phyloP scores from a whole-genome alignment of 2,797 vertebrate genomes.

The Neosalanx taihuensis region DNA sequence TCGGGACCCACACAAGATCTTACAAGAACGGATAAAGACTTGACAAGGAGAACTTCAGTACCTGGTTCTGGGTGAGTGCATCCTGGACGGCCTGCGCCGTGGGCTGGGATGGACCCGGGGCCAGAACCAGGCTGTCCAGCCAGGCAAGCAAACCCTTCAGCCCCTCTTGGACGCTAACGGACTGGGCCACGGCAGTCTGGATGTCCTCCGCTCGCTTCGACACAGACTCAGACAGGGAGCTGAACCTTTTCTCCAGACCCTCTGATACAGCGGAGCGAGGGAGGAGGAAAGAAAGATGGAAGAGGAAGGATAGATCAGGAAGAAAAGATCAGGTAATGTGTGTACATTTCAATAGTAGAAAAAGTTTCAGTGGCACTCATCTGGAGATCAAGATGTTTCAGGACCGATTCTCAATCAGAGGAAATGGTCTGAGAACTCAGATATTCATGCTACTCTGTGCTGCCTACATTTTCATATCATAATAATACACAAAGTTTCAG shows the following conservation, averaged over 20 bases:
- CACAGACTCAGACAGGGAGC: conserved; percentile 80
- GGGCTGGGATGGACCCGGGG: conserved; percentile 68
- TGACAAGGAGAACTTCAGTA: conserved; percentile 42
- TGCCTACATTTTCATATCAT: too few species aligned
- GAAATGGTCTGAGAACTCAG: too few species aligned
- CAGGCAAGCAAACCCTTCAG: conserved; percentile 85
- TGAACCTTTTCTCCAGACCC: conserved; percentile 79
- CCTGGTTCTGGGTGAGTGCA: conserved; percentile 85
- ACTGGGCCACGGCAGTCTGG: conserved; percentile 93
- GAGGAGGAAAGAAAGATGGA: neutral
- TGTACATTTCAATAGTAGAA: too few species aligned
- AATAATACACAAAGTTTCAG: too few species aligned
- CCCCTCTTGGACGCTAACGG: conserved; percentile 92
- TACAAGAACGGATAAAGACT: neutral
- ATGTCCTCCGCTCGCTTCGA: conserved; percentile 84
- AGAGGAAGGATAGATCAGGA: neutral
- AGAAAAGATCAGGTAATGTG: neutral
- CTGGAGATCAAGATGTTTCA: too few species aligned
- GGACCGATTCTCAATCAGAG: too few species aligned
- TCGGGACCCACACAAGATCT: neutral
- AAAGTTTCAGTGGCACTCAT: too few species aligned
- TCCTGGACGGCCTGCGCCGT: conserved; percentile 85
- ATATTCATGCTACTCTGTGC: too few species aligned
- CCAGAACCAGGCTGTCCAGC: conserved; percentile 78
- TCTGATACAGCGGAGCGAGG: conserved; percentile 61